Conservation (phyloP, 2,888 invertebrate genomes). For the Rhagonycha lutea region DNA sequence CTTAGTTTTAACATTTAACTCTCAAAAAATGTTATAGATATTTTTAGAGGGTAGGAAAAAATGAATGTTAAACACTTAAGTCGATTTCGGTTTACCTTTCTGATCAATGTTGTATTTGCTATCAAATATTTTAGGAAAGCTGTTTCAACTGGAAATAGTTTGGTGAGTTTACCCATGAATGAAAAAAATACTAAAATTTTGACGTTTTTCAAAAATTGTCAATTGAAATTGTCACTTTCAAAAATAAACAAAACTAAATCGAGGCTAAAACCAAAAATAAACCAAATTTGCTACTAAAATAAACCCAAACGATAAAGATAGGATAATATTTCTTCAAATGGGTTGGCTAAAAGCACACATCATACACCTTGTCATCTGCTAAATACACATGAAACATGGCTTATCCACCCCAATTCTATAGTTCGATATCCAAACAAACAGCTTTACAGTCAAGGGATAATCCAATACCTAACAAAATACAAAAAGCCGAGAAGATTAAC, state of each 20-base stretch:
- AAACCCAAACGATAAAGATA: neutral
- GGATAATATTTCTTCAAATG: conserved; percentile 10
- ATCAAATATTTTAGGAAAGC: neutral
- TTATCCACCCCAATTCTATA: neutral
- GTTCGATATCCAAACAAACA: neutral
- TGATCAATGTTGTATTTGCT: neutral
- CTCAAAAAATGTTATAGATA: neutral
- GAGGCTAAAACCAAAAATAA: neutral
- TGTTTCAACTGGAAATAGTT: neutral
- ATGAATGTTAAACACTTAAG: neutral
- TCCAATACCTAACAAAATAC: neutral
- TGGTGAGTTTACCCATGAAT: neutral
- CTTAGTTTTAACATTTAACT: neutral
- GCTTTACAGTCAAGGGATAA: neutral
- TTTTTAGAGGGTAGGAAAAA: neutral
- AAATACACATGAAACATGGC: conserved; percentile 11
- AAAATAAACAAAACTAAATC: neutral
- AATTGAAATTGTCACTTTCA: neutral
- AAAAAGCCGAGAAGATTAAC: neutral
- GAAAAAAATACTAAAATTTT: neutral
- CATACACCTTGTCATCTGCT: conserved; percentile 10
- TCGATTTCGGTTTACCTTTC: neutral
- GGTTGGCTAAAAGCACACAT: conserved; percentile 5
- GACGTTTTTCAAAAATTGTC: neutral
- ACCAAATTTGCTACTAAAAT: neutral